Percentiles rank a stretch among this genome's conserved stretches.
Evolutionary conservation across 1,140 invertebrate genomes (phyloP).

Genomic region (Spodoptera frugiperda): DNA sequence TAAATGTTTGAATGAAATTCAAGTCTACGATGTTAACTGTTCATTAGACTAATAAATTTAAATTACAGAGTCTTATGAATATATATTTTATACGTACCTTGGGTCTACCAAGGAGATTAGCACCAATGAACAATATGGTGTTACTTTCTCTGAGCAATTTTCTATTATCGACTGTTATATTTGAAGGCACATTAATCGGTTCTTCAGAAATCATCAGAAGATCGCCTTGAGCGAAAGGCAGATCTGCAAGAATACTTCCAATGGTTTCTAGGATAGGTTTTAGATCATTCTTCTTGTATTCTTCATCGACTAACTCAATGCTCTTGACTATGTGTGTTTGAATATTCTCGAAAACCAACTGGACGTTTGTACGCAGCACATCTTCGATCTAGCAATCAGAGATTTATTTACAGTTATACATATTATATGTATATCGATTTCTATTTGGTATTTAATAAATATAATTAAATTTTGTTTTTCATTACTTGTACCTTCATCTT

Average conservation of each 20-base stretch:
- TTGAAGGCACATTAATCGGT: slow-evolving; percentile 78
- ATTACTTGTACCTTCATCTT: slow-evolving; percentile 63
- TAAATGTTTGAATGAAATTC: too few species aligned
- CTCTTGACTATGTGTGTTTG: slow-evolving; percentile 90
- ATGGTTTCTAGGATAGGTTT: slow-evolving; percentile 86
- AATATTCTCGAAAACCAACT: slow-evolving; percentile 93
- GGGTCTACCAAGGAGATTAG: slow-evolving; percentile 75
- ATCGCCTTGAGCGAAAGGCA: slow-evolving; percentile 88
- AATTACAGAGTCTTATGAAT: too few species aligned
- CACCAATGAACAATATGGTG: slow-evolving; percentile 86
- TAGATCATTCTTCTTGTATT: slow-evolving; percentile 79
- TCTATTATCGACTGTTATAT: slow-evolving; percentile 88
- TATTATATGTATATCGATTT: too few species aligned
- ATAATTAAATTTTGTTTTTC: too few species aligned
- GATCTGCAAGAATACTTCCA: slow-evolving; percentile 86
- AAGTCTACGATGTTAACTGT: too few species aligned
- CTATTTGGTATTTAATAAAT: too few species aligned
- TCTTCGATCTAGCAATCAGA: slow-evolving; percentile 74
- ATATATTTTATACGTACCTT: slow-evolving; percentile 61
- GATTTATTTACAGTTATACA: too few species aligned
- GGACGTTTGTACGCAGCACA: slow-evolving; percentile 87
- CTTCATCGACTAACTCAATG: slow-evolving; percentile 88
- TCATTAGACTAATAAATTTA: too few species aligned
- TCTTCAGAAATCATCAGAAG: slow-evolving; percentile 79
- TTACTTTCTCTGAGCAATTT: slow-evolving; percentile 87